Base-by-base conservation (phyloP, 2,113 vertebrate species). In the Nothoprocta pentlandii region DNA sequence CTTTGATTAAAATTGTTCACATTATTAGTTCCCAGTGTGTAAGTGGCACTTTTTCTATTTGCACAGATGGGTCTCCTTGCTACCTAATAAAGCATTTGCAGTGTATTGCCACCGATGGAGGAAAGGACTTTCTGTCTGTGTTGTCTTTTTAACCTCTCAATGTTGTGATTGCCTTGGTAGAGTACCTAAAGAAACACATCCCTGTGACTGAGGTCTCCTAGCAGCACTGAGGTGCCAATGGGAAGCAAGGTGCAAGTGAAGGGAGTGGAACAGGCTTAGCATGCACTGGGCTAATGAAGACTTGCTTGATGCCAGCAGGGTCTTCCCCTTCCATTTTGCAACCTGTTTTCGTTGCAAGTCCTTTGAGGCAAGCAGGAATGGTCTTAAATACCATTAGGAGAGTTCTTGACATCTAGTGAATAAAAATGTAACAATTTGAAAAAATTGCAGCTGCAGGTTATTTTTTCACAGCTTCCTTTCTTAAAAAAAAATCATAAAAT, bases 81-180 rank as follows among this genome's bases (percentile, higher is more conserved):
- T 71, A 32, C 15, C 23, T 16, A 58, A 32, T 16, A 62, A 19
- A 80, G 9, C 16, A 14, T 2, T 47, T 61, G 14, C 54, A 71
- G 12, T 13, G 9, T 39, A 20, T 41, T 70, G 26, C 12, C 16
- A 53, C 16, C n/a, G 63, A 4, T 0, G 0, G 25, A 26, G 16
- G 41, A 69, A 62, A 83, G 22, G 16, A 78, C 14, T 58, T 80
- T 64, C 54, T 11, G 42, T 69, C 9, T 34, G 3, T 44, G 6
- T 63, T 69, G 20, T n/a, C 46, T 70, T 34, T 47, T 69, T 70
- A 80, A 20, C 10, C 49, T 54, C 9, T 32, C 34, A 83, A 26
- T 19, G 59, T 36, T 53, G 68, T 70, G n/a, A 62, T 9, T 78
- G 44, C n/a, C 44, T 63, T 80, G 32, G 19, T 10, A 2, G 1